A percentile compares a stretch with the other conserved stretches of the same genome.
phyloP scores from a whole-genome alignment of 1,140 invertebrate genomes.

The Phenacoccus solenopsis region DNA sequence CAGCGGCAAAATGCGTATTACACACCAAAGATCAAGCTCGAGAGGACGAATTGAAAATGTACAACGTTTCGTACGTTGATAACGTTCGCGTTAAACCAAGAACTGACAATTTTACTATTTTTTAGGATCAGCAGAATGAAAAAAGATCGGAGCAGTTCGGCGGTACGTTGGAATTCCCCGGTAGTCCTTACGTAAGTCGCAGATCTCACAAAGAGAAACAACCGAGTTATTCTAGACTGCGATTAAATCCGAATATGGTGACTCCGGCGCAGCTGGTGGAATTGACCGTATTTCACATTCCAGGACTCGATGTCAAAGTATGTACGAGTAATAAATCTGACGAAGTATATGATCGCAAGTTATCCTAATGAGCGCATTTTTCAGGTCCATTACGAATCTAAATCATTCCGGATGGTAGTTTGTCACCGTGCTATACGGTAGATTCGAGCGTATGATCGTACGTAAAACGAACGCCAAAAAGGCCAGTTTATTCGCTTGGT shows the following conservation, averaged over 20 bases:
- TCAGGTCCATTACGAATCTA: conserved; percentile 74
- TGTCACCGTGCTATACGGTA: conserved; percentile 30
- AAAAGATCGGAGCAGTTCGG: conserved; percentile 58
- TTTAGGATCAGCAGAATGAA: conserved; percentile 44
- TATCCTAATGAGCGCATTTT: conserved; percentile 14
- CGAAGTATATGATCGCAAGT: neutral
- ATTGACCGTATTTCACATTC: conserved; percentile 86
- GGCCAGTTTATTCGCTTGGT: conserved; percentile 87
- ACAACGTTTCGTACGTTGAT: neutral
- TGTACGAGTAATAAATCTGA: neutral
- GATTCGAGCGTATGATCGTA: conserved; percentile 24
- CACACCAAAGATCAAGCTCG: conserved; percentile 73
- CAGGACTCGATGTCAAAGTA: conserved; percentile 86
- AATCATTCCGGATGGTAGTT: conserved; percentile 52
- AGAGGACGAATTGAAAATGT: conserved; percentile 56
- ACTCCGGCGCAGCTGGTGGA: conserved; percentile 49
- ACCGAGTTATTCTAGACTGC: conserved; percentile 36
- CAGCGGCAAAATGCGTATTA: conserved; percentile 86
- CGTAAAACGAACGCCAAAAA: conserved; percentile 51
- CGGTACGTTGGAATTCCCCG: conserved; percentile 48
- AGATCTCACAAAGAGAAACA: conserved; percentile 37
- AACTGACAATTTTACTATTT: too few species aligned
- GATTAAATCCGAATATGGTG: conserved; percentile 21
- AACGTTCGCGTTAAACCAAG: too few species aligned
- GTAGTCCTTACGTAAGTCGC: conserved; percentile 38